phyloP scores from a whole-genome alignment of 2,113 vertebrate species.

The Grammomys surdaster region DNA sequence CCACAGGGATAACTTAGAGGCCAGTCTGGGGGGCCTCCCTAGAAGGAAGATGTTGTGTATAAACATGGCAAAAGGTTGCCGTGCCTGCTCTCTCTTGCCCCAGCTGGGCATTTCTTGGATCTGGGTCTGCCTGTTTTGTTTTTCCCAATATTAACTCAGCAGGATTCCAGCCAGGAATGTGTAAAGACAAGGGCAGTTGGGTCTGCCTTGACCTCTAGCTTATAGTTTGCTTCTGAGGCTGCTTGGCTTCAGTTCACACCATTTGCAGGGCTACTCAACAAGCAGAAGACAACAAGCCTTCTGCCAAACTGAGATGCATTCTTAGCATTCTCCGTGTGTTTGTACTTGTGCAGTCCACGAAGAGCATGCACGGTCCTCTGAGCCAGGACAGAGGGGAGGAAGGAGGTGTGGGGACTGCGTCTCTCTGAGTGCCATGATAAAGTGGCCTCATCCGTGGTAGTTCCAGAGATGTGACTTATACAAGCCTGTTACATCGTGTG shows the following conservation, averaged over 20 bases:
- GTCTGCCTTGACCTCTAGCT: conserved; percentile 71
- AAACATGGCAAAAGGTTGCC: conserved; percentile 58
- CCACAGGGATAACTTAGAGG: not conserved
- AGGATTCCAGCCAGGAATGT: conserved; percentile 76
- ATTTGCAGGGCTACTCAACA: conserved; percentile 63
- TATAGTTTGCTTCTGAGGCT: conserved; percentile 74
- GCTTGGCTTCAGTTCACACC: conserved; percentile 1
- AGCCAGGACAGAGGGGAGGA: conserved; percentile 2
- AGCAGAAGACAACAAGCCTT: conserved; percentile 13
- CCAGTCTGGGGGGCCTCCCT: not conserved
- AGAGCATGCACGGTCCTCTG: not conserved
- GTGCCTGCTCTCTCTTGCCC: conserved; percentile 59
- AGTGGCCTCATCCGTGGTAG: rapidly evolving
- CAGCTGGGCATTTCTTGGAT: conserved; percentile 62
- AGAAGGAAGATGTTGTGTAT: conserved; percentile 40
- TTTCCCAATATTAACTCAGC: conserved; percentile 54
- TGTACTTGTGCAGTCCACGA: conserved; percentile 56
- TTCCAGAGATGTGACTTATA: conserved; percentile 52
- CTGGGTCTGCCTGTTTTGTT: conserved; percentile 38
- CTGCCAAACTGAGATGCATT: conserved; percentile 67
- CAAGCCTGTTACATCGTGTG: not conserved
- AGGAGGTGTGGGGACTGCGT: not conserved
- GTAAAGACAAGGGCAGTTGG: conserved; percentile 73
- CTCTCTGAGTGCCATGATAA: not conserved
- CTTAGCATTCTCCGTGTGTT: conserved; percentile 74